Evolutionary conservation across 2,888 invertebrate genomes (phyloP).

Genomic region (Philonicus albiceps): DNA sequence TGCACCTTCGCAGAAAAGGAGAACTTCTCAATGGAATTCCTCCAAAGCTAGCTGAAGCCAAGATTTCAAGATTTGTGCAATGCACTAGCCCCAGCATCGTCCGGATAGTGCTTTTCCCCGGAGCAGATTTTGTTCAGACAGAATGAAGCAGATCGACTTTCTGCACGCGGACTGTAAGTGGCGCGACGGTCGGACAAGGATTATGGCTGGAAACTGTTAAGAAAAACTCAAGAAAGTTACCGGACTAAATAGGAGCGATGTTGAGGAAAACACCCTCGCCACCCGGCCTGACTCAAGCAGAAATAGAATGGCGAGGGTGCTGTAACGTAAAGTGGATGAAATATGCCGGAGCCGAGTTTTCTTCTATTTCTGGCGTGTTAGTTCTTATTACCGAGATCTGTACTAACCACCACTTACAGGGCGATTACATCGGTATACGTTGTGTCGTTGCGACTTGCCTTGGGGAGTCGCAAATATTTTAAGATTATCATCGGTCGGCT

Average conservation of each 20-base stretch:
- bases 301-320: not conserved
- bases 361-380: conserved; percentile 9
- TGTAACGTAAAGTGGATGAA: conserved; percentile 3
- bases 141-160: not conserved
- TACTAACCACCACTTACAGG: conserved; percentile 26
- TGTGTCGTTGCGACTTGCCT: not conserved
- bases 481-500: not conserved
- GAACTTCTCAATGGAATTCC: not conserved
- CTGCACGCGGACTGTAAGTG: not conserved
- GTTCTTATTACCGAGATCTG: conserved; percentile 30
- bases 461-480: not conserved
- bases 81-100: not conserved
- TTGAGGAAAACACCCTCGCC: not conserved
- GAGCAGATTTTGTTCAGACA: not conserved
- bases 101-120: too few species aligned
- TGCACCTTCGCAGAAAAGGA: not conserved
- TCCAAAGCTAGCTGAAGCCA: not conserved
- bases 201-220: not conserved
- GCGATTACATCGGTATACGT: conserved; percentile 23
- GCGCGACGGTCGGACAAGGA: not conserved
- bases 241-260: not conserved
- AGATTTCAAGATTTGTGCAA: not conserved
- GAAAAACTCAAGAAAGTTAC: conserved; percentile 10
- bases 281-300: not conserved
- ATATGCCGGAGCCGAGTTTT: not conserved